Conservation (phyloP, 2,113 vertebrate genomes). For the Nothocercus nigrocapillus region DNA sequence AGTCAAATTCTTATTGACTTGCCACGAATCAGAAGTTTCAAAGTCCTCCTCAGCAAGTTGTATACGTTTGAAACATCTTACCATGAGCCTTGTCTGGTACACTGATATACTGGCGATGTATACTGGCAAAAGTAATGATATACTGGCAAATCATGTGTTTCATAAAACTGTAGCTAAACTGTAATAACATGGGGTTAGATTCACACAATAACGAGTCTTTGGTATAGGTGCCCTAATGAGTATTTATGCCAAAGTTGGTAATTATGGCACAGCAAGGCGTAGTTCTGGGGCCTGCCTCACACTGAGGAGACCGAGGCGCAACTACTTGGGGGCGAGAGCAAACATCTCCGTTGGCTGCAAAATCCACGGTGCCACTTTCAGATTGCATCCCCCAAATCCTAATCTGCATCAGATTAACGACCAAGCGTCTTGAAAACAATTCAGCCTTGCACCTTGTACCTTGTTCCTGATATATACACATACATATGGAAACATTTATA, state of each 20-base stretch:
- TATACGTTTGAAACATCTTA: not conserved
- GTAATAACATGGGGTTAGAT: not conserved
- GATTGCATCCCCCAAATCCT: not conserved
- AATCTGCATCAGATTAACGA: not conserved
- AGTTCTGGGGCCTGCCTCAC: not conserved
- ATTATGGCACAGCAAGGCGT: not conserved
- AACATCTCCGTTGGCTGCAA: not conserved
- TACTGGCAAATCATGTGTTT: not conserved
- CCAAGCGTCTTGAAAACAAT: not conserved
- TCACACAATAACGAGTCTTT: not conserved
- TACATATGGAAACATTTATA: rapidly evolving
- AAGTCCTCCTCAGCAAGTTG: not conserved
- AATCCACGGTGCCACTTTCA: not conserved
- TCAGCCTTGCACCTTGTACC: not conserved
- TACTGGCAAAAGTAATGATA: not conserved
- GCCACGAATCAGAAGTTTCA: not conserved
- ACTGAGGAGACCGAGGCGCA: not conserved
- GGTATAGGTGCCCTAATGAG: rapidly evolving
- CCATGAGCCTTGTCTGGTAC: not conserved
- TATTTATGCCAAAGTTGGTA: not conserved
- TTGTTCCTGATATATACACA: no score
- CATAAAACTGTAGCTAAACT: not conserved
- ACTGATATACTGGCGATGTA: not conserved
- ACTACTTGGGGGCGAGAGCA: not conserved
- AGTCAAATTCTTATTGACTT: not conserved